These are phyloP conservation scores for Drosophila sturtevanti DNA, from an alignment of 1,140 invertebrate genomes.

Conservation along the genomic window DNA sequence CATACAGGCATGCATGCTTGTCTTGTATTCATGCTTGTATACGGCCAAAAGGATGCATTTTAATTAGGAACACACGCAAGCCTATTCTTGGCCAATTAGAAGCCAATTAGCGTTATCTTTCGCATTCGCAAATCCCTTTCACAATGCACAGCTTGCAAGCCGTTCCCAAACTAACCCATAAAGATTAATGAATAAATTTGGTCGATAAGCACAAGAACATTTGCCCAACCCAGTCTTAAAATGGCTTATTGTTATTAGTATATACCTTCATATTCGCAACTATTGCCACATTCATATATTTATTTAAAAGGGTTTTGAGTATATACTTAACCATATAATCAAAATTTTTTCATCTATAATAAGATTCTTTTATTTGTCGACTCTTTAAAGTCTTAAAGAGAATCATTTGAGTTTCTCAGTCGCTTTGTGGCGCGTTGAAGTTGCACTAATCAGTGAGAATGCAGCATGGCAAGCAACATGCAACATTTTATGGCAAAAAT, in stretches of 20 bases:
- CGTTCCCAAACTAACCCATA: conserved; percentile 45
- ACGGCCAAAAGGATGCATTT: conserved; percentile 50
- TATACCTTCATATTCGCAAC: too few species aligned
- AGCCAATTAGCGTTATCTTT: conserved; percentile 59
- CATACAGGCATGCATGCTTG: not conserved
- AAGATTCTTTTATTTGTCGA: not conserved
- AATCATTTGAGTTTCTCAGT: conserved; percentile 2
- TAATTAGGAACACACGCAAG: conserved; percentile 58
- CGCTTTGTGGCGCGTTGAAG: conserved; percentile 58
- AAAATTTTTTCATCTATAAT: not conserved
- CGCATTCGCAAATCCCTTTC: conserved; percentile 22
- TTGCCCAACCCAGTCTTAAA: too few species aligned
- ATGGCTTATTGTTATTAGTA: too few species aligned
- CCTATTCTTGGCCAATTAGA: conserved; percentile 55
- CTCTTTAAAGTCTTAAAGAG: not conserved
- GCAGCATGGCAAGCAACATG: conserved; percentile 32
- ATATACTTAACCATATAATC: not conserved
- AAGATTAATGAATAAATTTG: conserved; percentile 76
- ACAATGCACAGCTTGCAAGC: conserved; percentile 17
- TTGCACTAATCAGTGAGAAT: conserved; percentile 60
- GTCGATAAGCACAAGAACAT: not conserved
- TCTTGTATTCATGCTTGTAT: not conserved
- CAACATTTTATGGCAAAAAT: conserved; percentile 43
- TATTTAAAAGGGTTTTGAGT: too few species aligned
- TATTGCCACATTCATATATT: too few species aligned